Evolutionary conservation across 1,140 invertebrate genomes (phyloP), one percentile per base, ranked within the genome.

Genomic region (Copidosoma floridanum): DNA sequence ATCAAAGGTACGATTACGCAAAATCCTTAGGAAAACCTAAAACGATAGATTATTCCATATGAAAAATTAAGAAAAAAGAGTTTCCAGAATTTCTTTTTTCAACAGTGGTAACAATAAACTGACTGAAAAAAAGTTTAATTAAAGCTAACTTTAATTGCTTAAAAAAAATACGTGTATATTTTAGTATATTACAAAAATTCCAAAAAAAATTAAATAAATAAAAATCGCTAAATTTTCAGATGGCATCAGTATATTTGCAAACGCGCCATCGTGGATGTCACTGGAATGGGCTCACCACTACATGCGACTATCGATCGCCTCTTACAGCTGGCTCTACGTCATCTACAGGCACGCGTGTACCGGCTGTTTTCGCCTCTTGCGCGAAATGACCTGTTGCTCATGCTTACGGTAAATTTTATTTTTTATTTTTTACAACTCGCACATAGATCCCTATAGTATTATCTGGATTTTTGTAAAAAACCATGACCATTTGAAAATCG

Each of bases 271-370:
- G 2, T 94, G 92, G 91, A 92, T 93, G 89, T 91, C 87, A 64
- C 71, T 92, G 43, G 85, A 88, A 60, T 84, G 85, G 66, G 90
- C 91, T 1, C 70, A 83, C 43, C 87, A 94, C 75, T 93, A 89
- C 67, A 79, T 94, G 55, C 85, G 88, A 70, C 84, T 91, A 66
- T 90, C 92, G 0, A 85, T 91, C 67, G 89, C 90, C 1, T 86
- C 87, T n/a, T 96, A 95, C 74, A 92, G 93, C 1, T 96, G 93
- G 92, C 88, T 92, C n/a, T 90, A 90, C 66, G 91, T 91, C 63
- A 77, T 95, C 66, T 92, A 91, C 71, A 81, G 85, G 23, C 85
- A 93, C 70, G 84, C 84, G 52, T 87, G 86, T 59, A 88, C 86
- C 7, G 90, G 89, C 4, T 83, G 91, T 48, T 93, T 88, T 78